Evolutionary conservation across 2,888 invertebrate genomes (phyloP), one percentile per base, ranked within the genome.

Genomic region (Pseudolycoriella hygida): DNA sequence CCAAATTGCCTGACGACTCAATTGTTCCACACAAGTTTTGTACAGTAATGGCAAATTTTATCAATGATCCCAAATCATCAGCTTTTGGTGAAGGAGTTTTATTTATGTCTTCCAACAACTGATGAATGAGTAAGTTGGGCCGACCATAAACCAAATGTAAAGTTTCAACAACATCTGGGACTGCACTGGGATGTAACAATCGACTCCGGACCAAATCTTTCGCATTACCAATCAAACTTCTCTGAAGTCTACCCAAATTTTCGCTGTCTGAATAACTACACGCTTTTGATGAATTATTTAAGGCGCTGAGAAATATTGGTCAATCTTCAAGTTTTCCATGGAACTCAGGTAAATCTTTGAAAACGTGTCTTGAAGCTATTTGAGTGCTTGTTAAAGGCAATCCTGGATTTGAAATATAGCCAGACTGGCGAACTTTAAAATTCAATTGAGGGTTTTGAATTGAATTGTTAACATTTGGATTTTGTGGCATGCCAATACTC

Each of bases 151-250:
- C 5, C 14, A 5, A 19, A 3, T 20, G 11, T 8, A 42, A 14
- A 15, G 18, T 42, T 10, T 19, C 42, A 12, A 42, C 20, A 3
- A 42, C 42, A 11, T 20, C n/a, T n/a, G 18, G 20, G 3, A 20
- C 18, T n/a, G 18, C 3, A 5, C 10, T 10, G 5, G 42, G 25
- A n/a, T n/a, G 25, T 10, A 42, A 6, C 15, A 42, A 15, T 3
- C 6, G 19, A 5, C 20, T 20, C 19, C 25, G 5, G 3, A 42
- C 42, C 10, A 15, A 17, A 8, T 42, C 42, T n/a, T 19, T 10
- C 18, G 42, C 42, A 5, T 42, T n/a, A 3, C 42, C 42, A 10
- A 10, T 19, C 14, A 42, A 20, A 42, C 42, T 8, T 42, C 20
- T 42, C 15, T 42, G 42, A 10, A 42, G 42, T 30, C 40, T 4